A percentile compares a stretch with the other conserved stretches of the same genome.
Evolutionary conservation across 1,140 invertebrate species (phyloP).

Genomic region (Geopemphigus sp.): DNA sequence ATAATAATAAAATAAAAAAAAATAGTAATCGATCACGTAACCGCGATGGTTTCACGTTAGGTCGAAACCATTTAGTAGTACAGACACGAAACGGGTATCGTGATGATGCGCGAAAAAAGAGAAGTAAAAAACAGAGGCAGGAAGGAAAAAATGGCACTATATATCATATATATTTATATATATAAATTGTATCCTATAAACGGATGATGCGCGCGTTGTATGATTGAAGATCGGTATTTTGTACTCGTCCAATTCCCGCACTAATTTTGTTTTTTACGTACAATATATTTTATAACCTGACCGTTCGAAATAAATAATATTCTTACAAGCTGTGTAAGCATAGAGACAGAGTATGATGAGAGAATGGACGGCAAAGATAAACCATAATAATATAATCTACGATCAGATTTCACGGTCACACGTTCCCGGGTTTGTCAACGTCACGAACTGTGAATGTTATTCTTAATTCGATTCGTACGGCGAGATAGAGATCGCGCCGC

Average conservation of each 20-base stretch:
- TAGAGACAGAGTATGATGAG: background rate
- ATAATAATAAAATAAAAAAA: constrained; percentile 8
- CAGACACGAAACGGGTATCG: constrained; percentile 25
- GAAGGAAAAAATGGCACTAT: background rate
- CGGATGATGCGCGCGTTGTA: background rate
- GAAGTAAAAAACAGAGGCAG: background rate
- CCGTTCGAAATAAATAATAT: no score
- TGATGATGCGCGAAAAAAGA: constrained; percentile 5
- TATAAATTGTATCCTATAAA: background rate
- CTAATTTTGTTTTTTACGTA: no score
- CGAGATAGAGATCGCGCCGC: no score
- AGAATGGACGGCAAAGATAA: background rate
- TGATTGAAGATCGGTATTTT: background rate
- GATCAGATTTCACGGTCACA: background rate
- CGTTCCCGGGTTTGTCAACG: background rate
- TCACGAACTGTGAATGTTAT: background rate
- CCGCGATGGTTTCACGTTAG: constrained; percentile 3
- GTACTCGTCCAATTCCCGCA: background rate
- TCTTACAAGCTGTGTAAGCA: no score
- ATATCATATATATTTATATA: background rate
- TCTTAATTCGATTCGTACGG: no score
- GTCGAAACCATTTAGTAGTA: constrained; percentile 5
- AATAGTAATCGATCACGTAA: constrained; percentile 30
- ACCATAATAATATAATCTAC: no score
- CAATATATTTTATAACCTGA: no score